Evolutionary conservation across 2,113 vertebrate genomes (phyloP).

Genomic region (Poeciliopsis retropinna): DNA sequence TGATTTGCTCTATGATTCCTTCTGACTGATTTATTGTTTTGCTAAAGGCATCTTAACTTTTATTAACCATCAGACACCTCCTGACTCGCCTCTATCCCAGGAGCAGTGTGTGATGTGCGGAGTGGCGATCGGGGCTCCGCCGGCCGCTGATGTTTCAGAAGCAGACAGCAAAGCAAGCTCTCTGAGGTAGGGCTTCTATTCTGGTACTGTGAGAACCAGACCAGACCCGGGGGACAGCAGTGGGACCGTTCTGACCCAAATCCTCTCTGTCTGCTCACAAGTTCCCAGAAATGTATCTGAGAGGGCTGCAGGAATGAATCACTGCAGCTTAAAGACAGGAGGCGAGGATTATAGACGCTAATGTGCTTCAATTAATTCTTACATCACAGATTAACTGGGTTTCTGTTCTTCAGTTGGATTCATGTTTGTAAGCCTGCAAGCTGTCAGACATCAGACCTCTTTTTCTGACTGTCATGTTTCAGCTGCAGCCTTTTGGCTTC

Average conservation of each 20-base stretch:
- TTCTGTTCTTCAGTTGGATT: conserved; percentile 1
- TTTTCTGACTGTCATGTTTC: background rate
- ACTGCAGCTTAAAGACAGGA: background rate
- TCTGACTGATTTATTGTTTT: background rate
- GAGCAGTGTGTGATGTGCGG: conserved; percentile 28
- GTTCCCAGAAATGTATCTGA: conserved; percentile 66
- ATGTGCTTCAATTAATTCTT: conserved; percentile 14
- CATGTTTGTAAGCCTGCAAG: background rate
- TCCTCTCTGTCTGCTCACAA: conserved; percentile 21
- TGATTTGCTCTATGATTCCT: background rate
- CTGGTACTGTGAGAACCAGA: conserved; percentile 51
- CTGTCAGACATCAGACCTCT: background rate
- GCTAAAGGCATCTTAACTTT: background rate
- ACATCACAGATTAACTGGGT: background rate
- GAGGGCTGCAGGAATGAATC: background rate
- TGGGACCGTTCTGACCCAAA: conserved; percentile 40
- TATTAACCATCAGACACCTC: conserved; percentile 2
- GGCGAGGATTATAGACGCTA: conserved; percentile 9
- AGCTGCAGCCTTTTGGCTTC: background rate
- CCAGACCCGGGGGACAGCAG: conserved; percentile 34
- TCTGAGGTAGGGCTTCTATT: conserved; percentile 72
- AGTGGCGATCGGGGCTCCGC: conserved; percentile 20
- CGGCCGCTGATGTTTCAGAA: conserved; percentile 29
- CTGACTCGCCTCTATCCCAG: conserved; percentile 22
- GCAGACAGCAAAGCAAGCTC: conserved; percentile 46